Base-by-base conservation (phyloP, 1,140 invertebrate species). In the Neodiprion virginianus region DNA sequence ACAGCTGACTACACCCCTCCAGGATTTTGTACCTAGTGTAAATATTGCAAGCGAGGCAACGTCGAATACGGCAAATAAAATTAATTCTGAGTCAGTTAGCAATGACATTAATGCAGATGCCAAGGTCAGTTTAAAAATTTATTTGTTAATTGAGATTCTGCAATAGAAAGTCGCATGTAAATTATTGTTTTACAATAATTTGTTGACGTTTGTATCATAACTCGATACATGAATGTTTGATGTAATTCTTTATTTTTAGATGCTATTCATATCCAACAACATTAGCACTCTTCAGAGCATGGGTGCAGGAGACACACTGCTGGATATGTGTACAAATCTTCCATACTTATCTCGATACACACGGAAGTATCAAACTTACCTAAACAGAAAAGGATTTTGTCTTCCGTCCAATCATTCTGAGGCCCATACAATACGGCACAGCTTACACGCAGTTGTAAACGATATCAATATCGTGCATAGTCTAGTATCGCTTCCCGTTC, bases 381-480 rank as follows among this genome's bases (percentile, higher is more conserved):
- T 91, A 78, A 91, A 88, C 80, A 93, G 92, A 80, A 94, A 91
- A 84, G 90, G 87, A 75, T 93, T 91, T 80, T 89, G 89, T 76
- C 83, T 95, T 67, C 92, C 94, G 50, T 91, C 92, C 3, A 93
- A 92, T 78, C 91, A 95, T 79, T 91, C 93, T 48, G 95, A 96
- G 79, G 95, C 95, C 72, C 90, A 93, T 71, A 90, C 92, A 72
- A 90, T 95, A 83, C 92, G 91, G 84, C 90, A 90, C 78, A 97
- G 94, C 79, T 90, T 95, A 69, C 93, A 95, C 79, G 91, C 92
- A 73, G 89, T 96, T 48, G 91, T 96, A 28, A 93, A 94, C 77
- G 97, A 98, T 82, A 93, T 97, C 66, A 93, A 93, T 67, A 93
- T 97, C 68, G 93, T 96, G 53, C 94, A 93, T 81, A 93, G 93